Evolutionary conservation across 2,113 vertebrate genomes (phyloP), one percentile per base, ranked within the genome.

Genomic region (Dermatemys mawii): DNA sequence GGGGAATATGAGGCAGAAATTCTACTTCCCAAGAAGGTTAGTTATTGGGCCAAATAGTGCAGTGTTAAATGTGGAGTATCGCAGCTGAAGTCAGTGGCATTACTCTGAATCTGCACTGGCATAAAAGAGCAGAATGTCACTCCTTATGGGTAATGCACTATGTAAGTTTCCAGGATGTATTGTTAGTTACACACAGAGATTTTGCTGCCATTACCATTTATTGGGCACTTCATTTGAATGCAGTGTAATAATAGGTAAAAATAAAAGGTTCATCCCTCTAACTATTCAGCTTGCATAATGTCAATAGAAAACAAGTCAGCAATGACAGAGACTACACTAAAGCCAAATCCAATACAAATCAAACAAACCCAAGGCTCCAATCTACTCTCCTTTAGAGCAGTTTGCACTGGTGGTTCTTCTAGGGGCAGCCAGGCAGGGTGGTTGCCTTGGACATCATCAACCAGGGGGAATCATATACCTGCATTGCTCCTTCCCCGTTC

Each of bases 261-360:
- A 87, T 87, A 38, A 22, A 90, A 81, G 9, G 88, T 90, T 49
- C 80, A 84, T 83, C 67, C 8, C 35, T 24, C 48, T 93, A 88
- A 22, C 79, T 86, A 1, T 92, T 91, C 51, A 24, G 46, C 38
- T 80, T 93, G 38, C 46, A 48, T 48, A 29, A 63, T 63, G 75
- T 92, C 92, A 96, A 88, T 84, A 90, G 75, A 84, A 94, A 93
- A 50, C 48, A 90, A 95, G 81, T 3, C 41, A 80, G 86, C 73
- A 5, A 76, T 44, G 93, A 50, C 78, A 95, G 78, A 86, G 70
- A 78, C 48, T 38, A 48, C 11, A 60, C 63, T 44, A 50, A 21
- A 81, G 82, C 60, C 44, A 87, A 91, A 91, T 53, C n/a, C 67
- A 82, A 44, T 38, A 53, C 51, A 87, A 80, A 32, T 63, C 50